These are phyloP conservation scores for Dasysyrphus tricinctus DNA, from an alignment of 2,888 invertebrate genomes.

Conservation along the genomic window DNA sequence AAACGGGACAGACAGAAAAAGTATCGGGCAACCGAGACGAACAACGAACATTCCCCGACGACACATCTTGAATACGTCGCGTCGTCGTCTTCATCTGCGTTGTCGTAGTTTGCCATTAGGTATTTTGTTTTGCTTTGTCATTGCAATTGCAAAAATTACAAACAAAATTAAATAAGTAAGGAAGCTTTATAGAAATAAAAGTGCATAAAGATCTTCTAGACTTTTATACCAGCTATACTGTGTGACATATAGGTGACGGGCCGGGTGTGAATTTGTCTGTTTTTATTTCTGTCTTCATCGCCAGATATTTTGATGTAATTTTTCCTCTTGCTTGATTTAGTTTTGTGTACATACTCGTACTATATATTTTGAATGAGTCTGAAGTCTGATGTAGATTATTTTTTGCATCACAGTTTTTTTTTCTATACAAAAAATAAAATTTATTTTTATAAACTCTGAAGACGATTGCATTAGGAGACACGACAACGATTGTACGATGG, in stretches of 20 bases:
- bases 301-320: constrained; percentile 64
- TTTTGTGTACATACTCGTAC: background rate
- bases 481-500: constrained; percentile 11
- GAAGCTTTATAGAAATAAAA: constrained; percentile 14
- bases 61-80: constrained; percentile 65
- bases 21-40: constrained; percentile 63
- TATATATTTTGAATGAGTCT: constrained; percentile 66
- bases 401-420: constrained; percentile 33
- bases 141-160: constrained; percentile 47
- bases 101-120: constrained; percentile 38
- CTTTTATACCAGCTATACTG: constrained; percentile 23
- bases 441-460: constrained; percentile 49
- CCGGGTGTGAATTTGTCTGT: constrained; percentile 72
- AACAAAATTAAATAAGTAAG: background rate
- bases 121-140: constrained; percentile 61
- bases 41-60: constrained; percentile 70
- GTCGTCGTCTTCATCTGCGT: background rate
- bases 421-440: constrained; percentile 7
- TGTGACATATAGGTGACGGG: constrained; percentile 72
- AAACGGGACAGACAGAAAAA: constrained; percentile 60
- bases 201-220: constrained; percentile 22
- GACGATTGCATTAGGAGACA: constrained; percentile 14
- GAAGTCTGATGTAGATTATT: constrained; percentile 52
- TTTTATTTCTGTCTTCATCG: constrained; percentile 45
- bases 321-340: constrained; percentile 48